A percentile compares a stretch with the other conserved stretches of the same genome.
These are phyloP conservation scores for Dromiciops gliroides DNA, from an alignment of 2,113 vertebrate genomes.

Conservation along the genomic window DNA sequence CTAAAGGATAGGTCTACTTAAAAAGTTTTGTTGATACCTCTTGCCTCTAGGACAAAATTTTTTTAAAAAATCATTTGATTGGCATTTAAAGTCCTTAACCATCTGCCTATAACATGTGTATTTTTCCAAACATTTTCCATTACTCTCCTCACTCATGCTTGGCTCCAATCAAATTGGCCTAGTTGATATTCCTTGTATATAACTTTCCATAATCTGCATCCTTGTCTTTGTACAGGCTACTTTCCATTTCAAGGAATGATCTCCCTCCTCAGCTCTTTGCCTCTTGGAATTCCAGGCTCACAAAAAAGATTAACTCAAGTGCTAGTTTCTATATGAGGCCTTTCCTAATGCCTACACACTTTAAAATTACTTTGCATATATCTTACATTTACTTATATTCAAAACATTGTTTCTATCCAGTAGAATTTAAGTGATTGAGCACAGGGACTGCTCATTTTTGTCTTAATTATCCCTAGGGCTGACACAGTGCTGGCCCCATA, in stretches of 20 bases:
- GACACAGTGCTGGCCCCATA: not conserved
- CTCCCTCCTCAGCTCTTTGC: not conserved
- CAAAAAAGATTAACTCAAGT: no score
- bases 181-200: not conserved
- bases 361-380: not conserved
- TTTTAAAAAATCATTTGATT: not conserved
- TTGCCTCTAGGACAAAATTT: not conserved
- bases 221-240: not conserved
- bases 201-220: not conserved
- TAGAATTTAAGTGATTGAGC: not conserved
- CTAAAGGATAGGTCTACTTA: not conserved
- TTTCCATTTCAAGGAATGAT: not conserved
- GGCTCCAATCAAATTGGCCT: not conserved
- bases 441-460: not conserved
- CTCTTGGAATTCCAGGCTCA: not conserved
- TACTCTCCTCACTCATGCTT: not conserved
- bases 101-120: not conserved
- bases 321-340: no score
- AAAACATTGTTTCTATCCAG: not conserved
- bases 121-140: not conserved
- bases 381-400: not conserved
- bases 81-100: not conserved
- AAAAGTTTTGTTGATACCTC: not conserved
- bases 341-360: not conserved
- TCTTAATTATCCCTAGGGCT: not conserved